Percentiles rank a stretch among this genome's conserved stretches.
These are phyloP conservation scores for Melangyna quadrimaculata DNA, from an alignment of 2,888 invertebrate species.

Conservation along the genomic window DNA sequence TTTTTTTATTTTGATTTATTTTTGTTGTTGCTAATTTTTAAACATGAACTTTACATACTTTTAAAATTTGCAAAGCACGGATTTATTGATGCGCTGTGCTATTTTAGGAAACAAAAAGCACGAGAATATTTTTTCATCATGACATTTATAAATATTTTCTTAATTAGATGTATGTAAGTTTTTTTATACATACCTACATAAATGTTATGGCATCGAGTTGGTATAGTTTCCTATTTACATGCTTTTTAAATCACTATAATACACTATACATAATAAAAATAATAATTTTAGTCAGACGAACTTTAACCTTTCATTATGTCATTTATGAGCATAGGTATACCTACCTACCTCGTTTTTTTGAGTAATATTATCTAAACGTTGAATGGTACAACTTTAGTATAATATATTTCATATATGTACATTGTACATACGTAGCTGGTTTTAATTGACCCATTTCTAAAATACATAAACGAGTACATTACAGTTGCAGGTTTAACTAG, in stretches of 20 bases:
- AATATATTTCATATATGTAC: no score
- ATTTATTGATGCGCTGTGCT: neutral
- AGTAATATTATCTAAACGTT: neutral
- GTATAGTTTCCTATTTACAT: neutral
- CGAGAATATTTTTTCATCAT: neutral
- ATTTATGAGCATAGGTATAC: neutral
- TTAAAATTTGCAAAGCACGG: conserved; percentile 68
- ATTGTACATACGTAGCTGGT: no score
- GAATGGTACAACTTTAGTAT: no score
- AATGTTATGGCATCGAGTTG: neutral
- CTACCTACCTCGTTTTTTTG: no score
- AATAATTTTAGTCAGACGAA: neutral
- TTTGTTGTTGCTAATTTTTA: conserved; percentile 60
- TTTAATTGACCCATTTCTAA: neutral
- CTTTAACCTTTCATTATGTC: neutral
- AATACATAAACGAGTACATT: no score
- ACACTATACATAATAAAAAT: neutral
- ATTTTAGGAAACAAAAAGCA: neutral
- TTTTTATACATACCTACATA: neutral
- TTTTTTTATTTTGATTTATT: conserved; percentile 54
- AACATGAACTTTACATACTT: neutral
- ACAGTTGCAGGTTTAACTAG: no score
- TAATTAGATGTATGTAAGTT: neutral
- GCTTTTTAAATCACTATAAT: neutral
- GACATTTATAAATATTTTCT: neutral